Base-by-base conservation (phyloP, 2,797 vertebrate genomes). In the Cheirogaleus major region DNA sequence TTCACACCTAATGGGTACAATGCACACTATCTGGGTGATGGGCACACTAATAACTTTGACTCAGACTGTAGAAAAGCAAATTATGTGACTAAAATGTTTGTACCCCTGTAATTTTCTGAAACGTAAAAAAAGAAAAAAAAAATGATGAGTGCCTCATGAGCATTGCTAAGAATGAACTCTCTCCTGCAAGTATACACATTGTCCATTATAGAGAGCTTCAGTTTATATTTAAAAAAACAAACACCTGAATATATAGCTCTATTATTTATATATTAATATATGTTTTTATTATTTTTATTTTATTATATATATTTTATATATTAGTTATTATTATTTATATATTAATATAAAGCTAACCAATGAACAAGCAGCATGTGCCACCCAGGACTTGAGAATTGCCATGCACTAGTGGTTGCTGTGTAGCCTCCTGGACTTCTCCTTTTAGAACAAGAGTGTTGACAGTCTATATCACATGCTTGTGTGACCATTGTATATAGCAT, bases 81-180 rank as follows among this genome's bases (percentile, higher is more conserved):
- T 59, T 59, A 59, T 27, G 10, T 27, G 27, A 5, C 4, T 23
- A 59, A 27, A 59, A 59, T 59, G 10, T 59, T 59, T 59, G 10
- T 59, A 59, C 11, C 23, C 23, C 23, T 5, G 1, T 59, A 59
- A 59, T 59, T 27, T 59, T 27, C 57, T 59, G 57, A 59, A 59
- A 59, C 5, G 1, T 57, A 55, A 55, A 48, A 48, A 20, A 55
- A 52, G 38, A 55, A 55, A 57, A 52, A 27, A 79, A 45, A 41
- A 57, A 50, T 3, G 7, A 4, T 11, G 11, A 78, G 5, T 0
- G 5, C 12, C 11, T 2, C 0, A 30, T 5, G 32, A 84, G 9
- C 20, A 69, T 82, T 30, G 30, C 11, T 78, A 72, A 65, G 70
- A 63, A 72, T 35, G 23, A 91, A 43, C 10, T 59, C 32, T 2